Base-by-base conservation (phyloP, 2,888 invertebrate genomes). In the Parnassius apollo region DNA sequence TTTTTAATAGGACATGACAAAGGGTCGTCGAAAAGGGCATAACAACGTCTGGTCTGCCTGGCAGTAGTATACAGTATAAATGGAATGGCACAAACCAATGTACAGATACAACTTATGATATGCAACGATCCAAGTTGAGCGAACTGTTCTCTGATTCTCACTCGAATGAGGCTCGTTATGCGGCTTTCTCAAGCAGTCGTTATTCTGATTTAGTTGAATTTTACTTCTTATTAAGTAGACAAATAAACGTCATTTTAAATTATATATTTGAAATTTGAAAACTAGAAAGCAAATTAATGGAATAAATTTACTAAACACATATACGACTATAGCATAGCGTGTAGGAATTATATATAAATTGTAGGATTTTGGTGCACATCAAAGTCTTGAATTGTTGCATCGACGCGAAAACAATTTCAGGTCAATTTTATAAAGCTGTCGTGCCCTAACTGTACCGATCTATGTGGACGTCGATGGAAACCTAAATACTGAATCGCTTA, bases 351-450 rank as follows among this genome's bases (percentile, higher is more conserved):
- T 35, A 35, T 7, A 35, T 35, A 35, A 35, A 35, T 35, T 35
- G 7, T 35, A 35, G 8, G 13, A n/a, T 49, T 49, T 13, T 9
- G 13, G 12, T 70, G 65, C 66, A 73, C 66, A 70, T 68, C 64
- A 69, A 74, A 74, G 81, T 83, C 83, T 82, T 80, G 81, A 85
- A 75, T 80, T 82, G 78, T 81, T 78, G 75, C 80, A 83, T 80
- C 81, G 75, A 76, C 77, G 73, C 72, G 77, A 71, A 72, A 71
- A 66, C 65, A 71, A 78, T 81, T 77, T 77, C 77, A 77, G 75
- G 77, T 79, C 73, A 73, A 80, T 80, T 80, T 71, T 73, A 75
- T 69, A 68, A 74, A 82, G 74, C 82, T 82, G 82, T 81, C 82
- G 69, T 72, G 69, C 58, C 69, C 69, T 83, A 83, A 85, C 82